A percentile compares a stretch with the other conserved stretches of the same genome.
These are phyloP conservation scores for Craterocephalus amniculus DNA, from an alignment of 2,797 vertebrate species.

Conservation along the genomic window DNA sequence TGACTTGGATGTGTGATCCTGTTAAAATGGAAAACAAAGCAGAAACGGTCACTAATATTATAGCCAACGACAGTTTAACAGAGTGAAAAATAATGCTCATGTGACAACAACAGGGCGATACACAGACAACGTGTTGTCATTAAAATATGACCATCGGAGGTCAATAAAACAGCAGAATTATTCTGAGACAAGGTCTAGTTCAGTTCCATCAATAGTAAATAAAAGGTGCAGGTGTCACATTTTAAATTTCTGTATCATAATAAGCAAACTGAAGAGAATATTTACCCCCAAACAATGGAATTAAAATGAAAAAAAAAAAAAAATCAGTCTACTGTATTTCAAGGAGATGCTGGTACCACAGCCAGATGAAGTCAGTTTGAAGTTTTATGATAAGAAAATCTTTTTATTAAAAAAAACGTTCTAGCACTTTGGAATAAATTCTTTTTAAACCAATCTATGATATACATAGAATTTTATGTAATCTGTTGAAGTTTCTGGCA, in stretches of 20 bases:
- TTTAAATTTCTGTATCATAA: conserved; percentile 44
- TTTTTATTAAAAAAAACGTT: conserved; percentile 23
- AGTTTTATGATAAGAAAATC: conserved; percentile 8
- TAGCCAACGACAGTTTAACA: conserved; percentile 39
- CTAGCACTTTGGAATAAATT: conserved; percentile 65
- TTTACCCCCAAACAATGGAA: conserved; percentile 13
- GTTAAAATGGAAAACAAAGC: conserved; percentile 74
- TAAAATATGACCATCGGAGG: conserved; percentile 64
- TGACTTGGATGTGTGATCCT: conserved; percentile 65
- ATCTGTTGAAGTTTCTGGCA: conserved; percentile 21
- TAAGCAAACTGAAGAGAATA: neutral
- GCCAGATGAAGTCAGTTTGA: conserved; percentile 10
- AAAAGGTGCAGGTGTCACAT: conserved; percentile 40
- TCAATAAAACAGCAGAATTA: conserved; percentile 64
- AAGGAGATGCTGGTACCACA: neutral
- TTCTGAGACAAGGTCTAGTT: conserved; percentile 32
- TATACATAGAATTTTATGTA: conserved; percentile 25
- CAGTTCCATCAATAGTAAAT: conserved; percentile 28
- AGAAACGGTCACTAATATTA: conserved; percentile 50
- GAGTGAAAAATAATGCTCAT: conserved; percentile 45
- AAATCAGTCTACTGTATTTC: no score
- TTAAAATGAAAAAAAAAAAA: conserved; percentile 18
- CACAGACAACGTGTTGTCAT: conserved; percentile 58
- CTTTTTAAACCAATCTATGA: conserved; percentile 34
- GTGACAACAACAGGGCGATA: conserved; percentile 41